phyloP scores from a whole-genome alignment of 2,113 vertebrate species.

The Atherinomorus stipes region DNA sequence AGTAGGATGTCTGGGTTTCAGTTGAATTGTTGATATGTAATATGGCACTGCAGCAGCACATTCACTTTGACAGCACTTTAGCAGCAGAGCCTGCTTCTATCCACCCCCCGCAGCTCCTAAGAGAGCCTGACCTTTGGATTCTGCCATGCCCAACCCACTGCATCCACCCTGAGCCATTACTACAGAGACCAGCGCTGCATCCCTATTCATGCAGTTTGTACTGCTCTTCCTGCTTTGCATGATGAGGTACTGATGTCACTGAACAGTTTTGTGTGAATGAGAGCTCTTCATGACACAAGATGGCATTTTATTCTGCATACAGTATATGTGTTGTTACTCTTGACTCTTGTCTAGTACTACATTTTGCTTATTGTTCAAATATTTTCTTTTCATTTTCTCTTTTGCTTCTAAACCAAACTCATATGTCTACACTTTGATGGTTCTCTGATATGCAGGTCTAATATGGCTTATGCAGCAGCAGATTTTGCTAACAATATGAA shows the following conservation, averaged over 20 bases:
- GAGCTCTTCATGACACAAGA: slow-evolving; percentile 46
- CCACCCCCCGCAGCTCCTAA: slow-evolving; percentile 55
- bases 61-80: slow-evolving; percentile 53
- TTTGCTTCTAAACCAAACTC: not conserved
- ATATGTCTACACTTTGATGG: not conserved
- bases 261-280: slow-evolving; percentile 4
- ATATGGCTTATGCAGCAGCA: slow-evolving; percentile 3
- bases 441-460: slow-evolving; percentile 1
- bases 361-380: not conserved
- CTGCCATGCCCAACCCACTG: slow-evolving; percentile 50
- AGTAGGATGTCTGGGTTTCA: slow-evolving; percentile 21
- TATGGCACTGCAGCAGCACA: slow-evolving; percentile 66
- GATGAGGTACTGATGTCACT: slow-evolving; percentile 46
- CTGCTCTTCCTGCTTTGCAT: slow-evolving; percentile 37
- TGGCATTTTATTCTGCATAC: slow-evolving; percentile 46
- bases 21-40: slow-evolving; percentile 55
- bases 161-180: slow-evolving; percentile 38
- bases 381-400: not conserved
- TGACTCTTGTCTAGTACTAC: not conserved
- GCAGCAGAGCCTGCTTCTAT: slow-evolving; percentile 39
- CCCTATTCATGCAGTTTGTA: slow-evolving; percentile 14
- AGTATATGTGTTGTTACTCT: not conserved
- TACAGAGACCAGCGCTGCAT: slow-evolving; percentile 23
- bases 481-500: not conserved
- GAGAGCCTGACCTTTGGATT: slow-evolving; percentile 69